Percentiles rank a stretch among this genome's conserved stretches.
Evolutionary conservation across 2,888 invertebrate genomes (phyloP).

Genomic region (Hedya salicella): DNA sequence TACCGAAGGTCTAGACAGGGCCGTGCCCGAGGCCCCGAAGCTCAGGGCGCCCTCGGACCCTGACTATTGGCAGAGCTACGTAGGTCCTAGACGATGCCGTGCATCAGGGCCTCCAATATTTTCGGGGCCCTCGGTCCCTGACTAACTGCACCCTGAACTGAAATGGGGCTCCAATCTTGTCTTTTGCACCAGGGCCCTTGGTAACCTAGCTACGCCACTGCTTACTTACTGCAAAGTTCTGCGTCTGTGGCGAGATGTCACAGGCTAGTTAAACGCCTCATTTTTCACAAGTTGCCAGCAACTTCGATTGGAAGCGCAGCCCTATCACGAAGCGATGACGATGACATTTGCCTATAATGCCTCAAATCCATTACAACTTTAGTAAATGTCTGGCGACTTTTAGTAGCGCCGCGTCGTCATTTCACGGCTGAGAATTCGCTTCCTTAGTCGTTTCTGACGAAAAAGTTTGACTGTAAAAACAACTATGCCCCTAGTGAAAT

Average conservation of each 20-base stretch:
- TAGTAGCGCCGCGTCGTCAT: not conserved
- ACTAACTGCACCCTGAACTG: too few relatives aligned
- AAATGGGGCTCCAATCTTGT: too few relatives aligned
- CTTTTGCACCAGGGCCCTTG: too few relatives aligned
- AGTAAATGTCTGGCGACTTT: not conserved
- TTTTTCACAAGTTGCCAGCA: constrained; percentile 29
- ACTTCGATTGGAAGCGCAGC: constrained; percentile 19
- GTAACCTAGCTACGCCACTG: too few relatives aligned
- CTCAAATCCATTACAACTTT: not conserved
- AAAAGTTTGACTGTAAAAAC: not conserved
- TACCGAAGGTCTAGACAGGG: too few relatives aligned
- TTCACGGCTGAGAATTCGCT: not conserved
- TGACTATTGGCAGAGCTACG: too few relatives aligned
- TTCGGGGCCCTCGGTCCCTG: too few relatives aligned
- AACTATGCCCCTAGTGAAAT: too few relatives aligned
- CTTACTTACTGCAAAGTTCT: constrained; percentile 6
- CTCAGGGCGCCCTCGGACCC: too few relatives aligned
- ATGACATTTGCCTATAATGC: not conserved
- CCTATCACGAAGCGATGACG: not conserved
- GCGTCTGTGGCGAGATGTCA: not conserved
- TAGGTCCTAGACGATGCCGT: too few relatives aligned
- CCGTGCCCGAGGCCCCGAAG: too few relatives aligned
- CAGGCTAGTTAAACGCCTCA: constrained; percentile 8
- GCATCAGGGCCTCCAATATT: too few relatives aligned
- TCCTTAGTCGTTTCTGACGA: not conserved